Base-by-base conservation (phyloP, 2,113 vertebrate species). In the Phalacrocorax pelagicus region DNA sequence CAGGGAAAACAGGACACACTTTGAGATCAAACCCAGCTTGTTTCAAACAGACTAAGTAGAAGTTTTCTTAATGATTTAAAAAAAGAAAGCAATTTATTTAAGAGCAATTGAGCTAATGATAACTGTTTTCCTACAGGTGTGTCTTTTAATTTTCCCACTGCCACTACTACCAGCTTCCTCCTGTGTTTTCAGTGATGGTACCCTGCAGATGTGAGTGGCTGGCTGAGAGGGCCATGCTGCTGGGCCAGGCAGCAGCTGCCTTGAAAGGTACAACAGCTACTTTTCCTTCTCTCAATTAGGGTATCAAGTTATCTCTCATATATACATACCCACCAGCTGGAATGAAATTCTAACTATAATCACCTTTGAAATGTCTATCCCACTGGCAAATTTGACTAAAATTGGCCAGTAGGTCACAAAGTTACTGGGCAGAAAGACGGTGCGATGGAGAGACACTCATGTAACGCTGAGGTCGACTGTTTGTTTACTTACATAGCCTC, bases 91-190 rank as follows among this genome's bases (percentile, higher is more conserved):
- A 82, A 90, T 90, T 86, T 94, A 36, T 94, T 94, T 77, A 89
- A 95, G 78, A 94, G 65, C 84, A 92, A 59, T 79, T 14, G 8
- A 95, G 75, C 57, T 84, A 75, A 46, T 91, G 65, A 89, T 79
- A 95, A 87, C 38, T 0, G 1, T 2, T 85, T 92, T 95, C 70
- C 70, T 69, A 69, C 77, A 81, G 29, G 34, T 87, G 21, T 71
- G n/a, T 59, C 13, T 91, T 44, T 81, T 81, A 78, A 84, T 95
- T 87, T 94, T 74, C n/a, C 26, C 9, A 74, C 26, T 78, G 42
- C 26, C 36, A 36, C 65, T 89, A 40, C 77, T 81, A 47, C 26
- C 17, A 54, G 65, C 57, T 84, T 83, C 78, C 66, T 88, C 71
- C 46, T 80, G 36, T 61, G 66, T 77, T 57, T 83, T 79, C 55